Evolutionary conservation across 2,797 vertebrate genomes (phyloP).

Genomic region (Manis pentadactyla): DNA sequence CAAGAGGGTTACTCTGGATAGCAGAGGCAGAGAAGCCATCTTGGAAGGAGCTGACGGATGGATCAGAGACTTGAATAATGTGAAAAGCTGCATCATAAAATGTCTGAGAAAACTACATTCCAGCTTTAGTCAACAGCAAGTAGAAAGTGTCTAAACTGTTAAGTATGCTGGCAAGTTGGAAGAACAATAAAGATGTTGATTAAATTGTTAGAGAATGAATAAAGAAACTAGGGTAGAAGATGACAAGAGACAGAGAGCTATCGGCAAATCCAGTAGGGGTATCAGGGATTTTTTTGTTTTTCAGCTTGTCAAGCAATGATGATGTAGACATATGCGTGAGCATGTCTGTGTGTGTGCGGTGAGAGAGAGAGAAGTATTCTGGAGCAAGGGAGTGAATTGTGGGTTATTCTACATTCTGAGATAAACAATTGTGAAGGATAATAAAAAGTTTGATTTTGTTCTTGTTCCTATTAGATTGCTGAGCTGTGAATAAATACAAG

Average conservation of each 20-base stretch:
- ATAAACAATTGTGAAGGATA: not conserved
- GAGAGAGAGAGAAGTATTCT: not conserved
- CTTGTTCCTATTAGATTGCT: not conserved
- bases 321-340: not conserved
- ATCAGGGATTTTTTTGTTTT: not conserved
- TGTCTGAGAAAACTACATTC: not conserved
- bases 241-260: not conserved
- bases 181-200: not conserved
- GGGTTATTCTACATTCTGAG: not conserved
- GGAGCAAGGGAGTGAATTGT: not conserved
- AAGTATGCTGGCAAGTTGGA: not conserved
- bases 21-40: not conserved
- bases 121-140: not conserved
- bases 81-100: not conserved
- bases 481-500: not conserved
- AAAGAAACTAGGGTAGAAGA: not conserved
- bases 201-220: not conserved
- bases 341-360: not conserved
- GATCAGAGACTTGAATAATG: not conserved
- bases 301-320: not conserved
- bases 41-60: not conserved
- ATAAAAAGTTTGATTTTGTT: not conserved
- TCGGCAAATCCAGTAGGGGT: not conserved
- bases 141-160: not conserved
- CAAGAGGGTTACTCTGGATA: not conserved